These are phyloP conservation scores for Meloe dianella DNA, from an alignment of 2,888 invertebrate species.

Conservation along the genomic window DNA sequence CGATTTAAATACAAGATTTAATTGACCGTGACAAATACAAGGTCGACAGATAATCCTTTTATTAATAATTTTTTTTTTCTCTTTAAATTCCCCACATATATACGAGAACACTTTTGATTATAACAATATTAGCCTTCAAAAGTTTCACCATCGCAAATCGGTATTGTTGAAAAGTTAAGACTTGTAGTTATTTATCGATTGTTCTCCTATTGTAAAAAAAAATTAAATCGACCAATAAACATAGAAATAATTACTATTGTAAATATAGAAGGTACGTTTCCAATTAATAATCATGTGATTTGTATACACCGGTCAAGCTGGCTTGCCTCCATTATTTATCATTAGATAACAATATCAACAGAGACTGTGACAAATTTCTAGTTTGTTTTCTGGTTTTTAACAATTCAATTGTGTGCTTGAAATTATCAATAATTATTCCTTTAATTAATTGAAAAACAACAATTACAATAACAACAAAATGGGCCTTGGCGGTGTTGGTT, in stretches of 20 bases:
- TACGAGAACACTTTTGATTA: conserved; percentile 7
- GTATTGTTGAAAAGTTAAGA: too few relatives aligned
- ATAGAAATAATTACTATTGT: neutral
- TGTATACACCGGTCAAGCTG: conserved; percentile 20
- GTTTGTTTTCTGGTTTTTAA: too few relatives aligned
- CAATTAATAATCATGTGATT: conserved; percentile 32
- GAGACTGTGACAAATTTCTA: too few relatives aligned
- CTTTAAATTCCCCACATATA: neutral
- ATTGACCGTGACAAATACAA: conserved; percentile 28
- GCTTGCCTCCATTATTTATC: conserved; percentile 23
- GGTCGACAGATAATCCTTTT: conserved; percentile 12
- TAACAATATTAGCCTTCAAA: neutral
- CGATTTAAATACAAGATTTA: conserved; percentile 20
- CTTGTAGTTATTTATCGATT: too few relatives aligned
- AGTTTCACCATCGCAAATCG: too few relatives aligned
- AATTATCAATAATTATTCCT: too few relatives aligned
- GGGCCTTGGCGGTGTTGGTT: conserved; percentile 47
- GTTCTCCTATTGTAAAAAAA: too few relatives aligned
- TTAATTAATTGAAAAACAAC: neutral
- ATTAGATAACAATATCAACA: conserved; percentile 10
- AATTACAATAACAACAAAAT: too few relatives aligned
- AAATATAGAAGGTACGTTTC: conserved; percentile 7
- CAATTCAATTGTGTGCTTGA: too few relatives aligned
- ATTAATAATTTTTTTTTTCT: neutral
- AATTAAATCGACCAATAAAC: neutral